A percentile compares a stretch with the other conserved stretches of the same genome.
Evolutionary conservation across 2,888 invertebrate genomes (phyloP).

Genomic region (Philaethria dido): DNA sequence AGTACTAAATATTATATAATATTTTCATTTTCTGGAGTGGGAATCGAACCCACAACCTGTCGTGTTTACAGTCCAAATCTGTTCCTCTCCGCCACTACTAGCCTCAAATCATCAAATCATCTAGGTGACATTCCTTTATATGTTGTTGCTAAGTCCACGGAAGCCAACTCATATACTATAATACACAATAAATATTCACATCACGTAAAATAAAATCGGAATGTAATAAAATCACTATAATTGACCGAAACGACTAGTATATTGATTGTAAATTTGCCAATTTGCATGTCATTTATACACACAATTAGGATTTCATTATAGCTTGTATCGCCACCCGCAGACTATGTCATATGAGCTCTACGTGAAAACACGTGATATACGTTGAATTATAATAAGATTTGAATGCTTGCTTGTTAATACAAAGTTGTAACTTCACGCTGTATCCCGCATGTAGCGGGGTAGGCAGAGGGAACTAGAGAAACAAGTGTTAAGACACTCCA

Average conservation of each 20-base stretch:
- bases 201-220: slow-evolving; percentile 54
- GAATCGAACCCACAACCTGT: too few species aligned
- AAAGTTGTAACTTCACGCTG: neutral
- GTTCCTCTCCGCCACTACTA: too few species aligned
- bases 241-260: slow-evolving; percentile 61
- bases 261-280: slow-evolving; percentile 73
- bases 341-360: slow-evolving; percentile 9
- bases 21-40: too few species aligned
- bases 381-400: slow-evolving; percentile 39
- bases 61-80: too few species aligned
- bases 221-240: slow-evolving; percentile 67
- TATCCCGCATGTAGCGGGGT: too few species aligned
- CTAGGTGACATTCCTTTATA: slow-evolving; percentile 2
- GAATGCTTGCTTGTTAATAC: slow-evolving; percentile 15
- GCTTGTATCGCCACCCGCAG: slow-evolving; percentile 50
- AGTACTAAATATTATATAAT: neutral
- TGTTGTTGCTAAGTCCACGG: slow-evolving; percentile 30
- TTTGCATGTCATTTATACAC: slow-evolving; percentile 67
- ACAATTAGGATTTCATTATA: slow-evolving; percentile 56
- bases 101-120: too few species aligned
- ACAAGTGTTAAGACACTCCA: too few species aligned
- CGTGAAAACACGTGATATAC: slow-evolving; percentile 43
- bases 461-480: too few species aligned
- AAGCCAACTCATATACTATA: slow-evolving; percentile 25
- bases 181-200: slow-evolving; percentile 45